phyloP scores from a whole-genome alignment of 2,797 vertebrate genomes.

The Rousettus madagascariensis region DNA sequence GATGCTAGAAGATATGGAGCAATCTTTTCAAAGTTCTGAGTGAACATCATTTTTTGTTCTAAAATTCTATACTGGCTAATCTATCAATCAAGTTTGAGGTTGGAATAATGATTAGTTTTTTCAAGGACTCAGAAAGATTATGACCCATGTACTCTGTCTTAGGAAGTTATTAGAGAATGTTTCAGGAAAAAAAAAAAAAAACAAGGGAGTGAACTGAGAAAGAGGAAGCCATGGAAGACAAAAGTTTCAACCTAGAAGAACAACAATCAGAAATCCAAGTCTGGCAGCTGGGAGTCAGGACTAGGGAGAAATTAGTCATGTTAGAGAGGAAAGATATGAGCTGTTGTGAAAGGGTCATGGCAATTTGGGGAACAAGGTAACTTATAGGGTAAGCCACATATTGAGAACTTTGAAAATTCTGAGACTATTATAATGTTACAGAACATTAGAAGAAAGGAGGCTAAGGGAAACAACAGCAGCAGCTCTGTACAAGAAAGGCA shows the following conservation, averaged over 20 bases:
- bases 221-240: neutral
- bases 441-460: neutral
- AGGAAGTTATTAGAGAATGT: neutral
- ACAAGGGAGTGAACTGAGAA: neutral
- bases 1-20: neutral
- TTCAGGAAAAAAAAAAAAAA: neutral
- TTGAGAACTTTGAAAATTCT: neutral
- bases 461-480: neutral
- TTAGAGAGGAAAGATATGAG: neutral
- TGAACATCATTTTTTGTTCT: neutral
- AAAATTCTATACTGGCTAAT: constrained; percentile 6
- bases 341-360: neutral
- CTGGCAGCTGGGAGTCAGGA: neutral
- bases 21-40: neutral
- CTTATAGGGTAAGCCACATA: neutral
- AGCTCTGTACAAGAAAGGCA: neutral
- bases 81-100: neutral
- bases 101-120: neutral
- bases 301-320: neutral
- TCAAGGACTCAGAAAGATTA: constrained; percentile 16
- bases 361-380: neutral
- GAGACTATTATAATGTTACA: neutral
- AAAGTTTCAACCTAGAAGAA: neutral
- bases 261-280: neutral
- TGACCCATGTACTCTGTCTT: neutral